phyloP scores from a whole-genome alignment of 2,113 vertebrate genomes.

The Corythoichthys haematopterus region DNA sequence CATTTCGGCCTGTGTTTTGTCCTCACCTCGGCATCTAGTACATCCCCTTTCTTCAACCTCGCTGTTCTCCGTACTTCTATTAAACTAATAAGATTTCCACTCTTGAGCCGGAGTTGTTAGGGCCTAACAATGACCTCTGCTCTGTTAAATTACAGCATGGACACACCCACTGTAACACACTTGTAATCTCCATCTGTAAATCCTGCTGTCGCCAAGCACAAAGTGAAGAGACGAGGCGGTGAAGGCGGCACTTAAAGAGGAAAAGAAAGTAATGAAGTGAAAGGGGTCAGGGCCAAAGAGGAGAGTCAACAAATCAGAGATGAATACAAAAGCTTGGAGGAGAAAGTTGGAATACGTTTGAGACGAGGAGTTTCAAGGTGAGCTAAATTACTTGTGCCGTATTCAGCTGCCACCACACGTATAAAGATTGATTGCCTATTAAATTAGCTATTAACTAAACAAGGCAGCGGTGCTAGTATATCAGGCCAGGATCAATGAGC shows the following conservation, averaged over 20 bases:
- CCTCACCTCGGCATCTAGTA: conserved; percentile 45
- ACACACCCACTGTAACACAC: conserved; percentile 45
- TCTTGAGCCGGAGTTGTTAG: conserved; percentile 47
- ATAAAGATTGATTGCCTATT: conserved; percentile 39
- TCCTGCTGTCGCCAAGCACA: conserved; percentile 28
- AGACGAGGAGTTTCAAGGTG: conserved; percentile 51
- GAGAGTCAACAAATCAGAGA: conserved; percentile 15
- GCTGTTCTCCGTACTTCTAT: conserved; percentile 27
- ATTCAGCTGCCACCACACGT: conserved; percentile 20
- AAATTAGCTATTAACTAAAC: conserved; percentile 42
- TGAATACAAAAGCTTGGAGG: conserved; percentile 35
- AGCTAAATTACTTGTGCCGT: conserved; percentile 39
- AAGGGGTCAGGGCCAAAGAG: background rate
- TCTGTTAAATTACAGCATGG: conserved; percentile 34
- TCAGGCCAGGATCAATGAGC: conserved; percentile 36
- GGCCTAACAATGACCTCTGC: conserved; percentile 23
- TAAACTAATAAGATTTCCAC: conserved; percentile 59
- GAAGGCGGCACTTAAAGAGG: conserved; percentile 33
- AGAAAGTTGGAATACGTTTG: conserved; percentile 35
- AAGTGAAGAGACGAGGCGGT: conserved; percentile 20
- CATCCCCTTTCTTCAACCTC: conserved; percentile 35
- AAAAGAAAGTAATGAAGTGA: background rate
- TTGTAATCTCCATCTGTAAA: conserved; percentile 46
- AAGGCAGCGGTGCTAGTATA: conserved; percentile 13
- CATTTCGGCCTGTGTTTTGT: background rate